Conservation (phyloP, 2,113 vertebrate species). For the Mustelus asterias region DNA sequence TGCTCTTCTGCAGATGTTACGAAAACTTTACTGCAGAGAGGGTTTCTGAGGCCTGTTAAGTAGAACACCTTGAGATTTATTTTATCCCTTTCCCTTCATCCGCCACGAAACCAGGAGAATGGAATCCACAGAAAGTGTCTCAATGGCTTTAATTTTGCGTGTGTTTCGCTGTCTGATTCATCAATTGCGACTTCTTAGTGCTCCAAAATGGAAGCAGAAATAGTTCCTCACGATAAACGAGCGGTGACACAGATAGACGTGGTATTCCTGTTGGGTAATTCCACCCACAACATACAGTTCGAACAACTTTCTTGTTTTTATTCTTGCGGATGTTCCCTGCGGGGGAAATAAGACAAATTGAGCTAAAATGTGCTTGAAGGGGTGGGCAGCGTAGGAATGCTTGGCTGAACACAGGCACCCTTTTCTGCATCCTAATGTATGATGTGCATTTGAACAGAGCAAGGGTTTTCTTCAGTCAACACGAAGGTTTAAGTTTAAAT, state of each 20-base stretch:
- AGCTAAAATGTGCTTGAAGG: not conserved
- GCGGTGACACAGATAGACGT: too few species aligned
- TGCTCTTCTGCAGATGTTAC: not conserved
- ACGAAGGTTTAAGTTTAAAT: too few species aligned
- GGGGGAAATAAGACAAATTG: not conserved
- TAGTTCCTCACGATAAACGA: not conserved
- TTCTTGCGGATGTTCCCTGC: not conserved
- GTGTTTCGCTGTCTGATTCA: not conserved
- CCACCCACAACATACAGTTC: not conserved
- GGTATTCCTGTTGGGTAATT: not conserved
- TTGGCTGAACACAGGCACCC: not conserved
- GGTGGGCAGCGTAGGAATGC: not conserved
- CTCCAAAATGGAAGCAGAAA: not conserved
- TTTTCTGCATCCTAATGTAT: not conserved
- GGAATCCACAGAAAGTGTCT: not conserved
- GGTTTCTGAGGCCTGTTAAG: not conserved
- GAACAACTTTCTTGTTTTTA: not conserved
- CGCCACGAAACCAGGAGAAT: not conserved
- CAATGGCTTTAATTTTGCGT: not conserved
- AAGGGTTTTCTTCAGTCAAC: not conserved
- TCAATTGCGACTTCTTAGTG: not conserved
- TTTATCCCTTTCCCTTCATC: not conserved
- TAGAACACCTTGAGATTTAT: not conserved
- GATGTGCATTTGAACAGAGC: not conserved
- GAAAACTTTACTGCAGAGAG: not conserved